These are phyloP conservation scores for Noctuana brunneofusca DNA, from an alignment of 2,888 invertebrate genomes.

Conservation along the genomic window DNA sequence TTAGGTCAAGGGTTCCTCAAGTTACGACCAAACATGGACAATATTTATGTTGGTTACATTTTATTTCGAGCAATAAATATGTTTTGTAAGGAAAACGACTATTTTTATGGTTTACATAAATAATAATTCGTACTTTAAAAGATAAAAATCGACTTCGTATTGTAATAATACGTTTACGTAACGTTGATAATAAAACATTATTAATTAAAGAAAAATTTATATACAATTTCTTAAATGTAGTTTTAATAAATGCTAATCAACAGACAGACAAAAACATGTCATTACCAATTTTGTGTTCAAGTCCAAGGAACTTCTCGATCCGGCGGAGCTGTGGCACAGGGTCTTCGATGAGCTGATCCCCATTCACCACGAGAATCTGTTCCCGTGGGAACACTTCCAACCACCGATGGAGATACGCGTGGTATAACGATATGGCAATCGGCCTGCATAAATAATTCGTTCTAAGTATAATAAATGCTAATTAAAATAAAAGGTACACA, in stretches of 20 bases:
- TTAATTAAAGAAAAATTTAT: too few species aligned
- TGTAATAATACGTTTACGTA: too few species aligned
- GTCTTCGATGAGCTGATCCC: slow-evolving; percentile 94
- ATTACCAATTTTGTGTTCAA: slow-evolving; percentile 82
- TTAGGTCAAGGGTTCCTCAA: slow-evolving; percentile 28
- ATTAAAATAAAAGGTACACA: neutral
- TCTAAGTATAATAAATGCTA: neutral
- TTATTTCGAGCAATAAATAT: neutral
- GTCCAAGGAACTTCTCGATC: slow-evolving; percentile 93
- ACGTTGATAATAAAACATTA: too few species aligned
- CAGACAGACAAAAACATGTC: too few species aligned
- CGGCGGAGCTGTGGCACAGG: slow-evolving; percentile 93
- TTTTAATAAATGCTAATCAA: too few species aligned
- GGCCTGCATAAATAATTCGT: slow-evolving; percentile 73
- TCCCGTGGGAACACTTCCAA: slow-evolving; percentile 94
- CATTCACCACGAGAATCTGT: slow-evolving; percentile 97
- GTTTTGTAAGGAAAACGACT: neutral
- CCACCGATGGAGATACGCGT: slow-evolving; percentile 95
- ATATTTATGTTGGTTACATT: slow-evolving; percentile 5
- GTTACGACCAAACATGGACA: slow-evolving; percentile 11
- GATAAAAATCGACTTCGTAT: too few species aligned
- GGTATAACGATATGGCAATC: slow-evolving; percentile 94
- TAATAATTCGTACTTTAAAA: too few species aligned
- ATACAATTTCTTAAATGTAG: too few species aligned
- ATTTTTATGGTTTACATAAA: neutral